phyloP scores from a whole-genome alignment of 2,888 invertebrate genomes.

The Aradus depressus region DNA sequence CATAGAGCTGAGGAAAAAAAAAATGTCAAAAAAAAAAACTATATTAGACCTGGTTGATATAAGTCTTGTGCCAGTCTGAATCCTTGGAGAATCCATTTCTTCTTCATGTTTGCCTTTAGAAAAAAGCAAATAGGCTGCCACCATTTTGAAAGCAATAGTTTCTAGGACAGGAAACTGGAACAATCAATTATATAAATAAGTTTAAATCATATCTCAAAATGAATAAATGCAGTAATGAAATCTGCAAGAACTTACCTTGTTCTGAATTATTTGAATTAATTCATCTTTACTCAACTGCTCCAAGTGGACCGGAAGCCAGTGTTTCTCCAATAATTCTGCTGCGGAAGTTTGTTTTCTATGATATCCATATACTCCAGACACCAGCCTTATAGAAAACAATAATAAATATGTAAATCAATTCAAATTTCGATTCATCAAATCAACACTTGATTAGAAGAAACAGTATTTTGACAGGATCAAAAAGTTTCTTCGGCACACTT shows the following conservation, averaged over 20 bases:
- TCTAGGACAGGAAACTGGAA: slow-evolving; percentile 53
- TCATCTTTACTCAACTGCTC: slow-evolving; percentile 66
- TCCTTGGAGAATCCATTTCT: background rate
- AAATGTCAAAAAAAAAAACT: too few relatives aligned
- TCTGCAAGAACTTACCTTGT: slow-evolving; percentile 31
- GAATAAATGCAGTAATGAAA: background rate
- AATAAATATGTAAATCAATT: background rate
- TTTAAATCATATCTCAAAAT: background rate
- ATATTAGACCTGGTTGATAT: slow-evolving; percentile 57
- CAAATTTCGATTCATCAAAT: background rate
- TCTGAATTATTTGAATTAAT: slow-evolving; percentile 57
- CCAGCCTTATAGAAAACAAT: slow-evolving; percentile 41
- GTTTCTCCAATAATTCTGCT: slow-evolving; percentile 62
- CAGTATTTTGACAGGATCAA: too few relatives aligned
- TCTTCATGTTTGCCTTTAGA: slow-evolving; percentile 52
- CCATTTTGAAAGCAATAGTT: slow-evolving; percentile 63
- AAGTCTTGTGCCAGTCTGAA: slow-evolving; percentile 38
- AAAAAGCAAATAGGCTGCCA: slow-evolving; percentile 73
- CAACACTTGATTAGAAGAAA: too few relatives aligned
- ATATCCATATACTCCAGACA: slow-evolving; percentile 48
- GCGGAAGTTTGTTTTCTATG: slow-evolving; percentile 51
- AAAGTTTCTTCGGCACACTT: too few relatives aligned
- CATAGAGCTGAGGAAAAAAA: too few relatives aligned
- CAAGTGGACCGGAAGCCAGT: slow-evolving; percentile 69
- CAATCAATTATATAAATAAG: slow-evolving; percentile 8